Evolutionary conservation across 2,888 invertebrate genomes (phyloP).

Genomic region (Acrocyrtus sp.): DNA sequence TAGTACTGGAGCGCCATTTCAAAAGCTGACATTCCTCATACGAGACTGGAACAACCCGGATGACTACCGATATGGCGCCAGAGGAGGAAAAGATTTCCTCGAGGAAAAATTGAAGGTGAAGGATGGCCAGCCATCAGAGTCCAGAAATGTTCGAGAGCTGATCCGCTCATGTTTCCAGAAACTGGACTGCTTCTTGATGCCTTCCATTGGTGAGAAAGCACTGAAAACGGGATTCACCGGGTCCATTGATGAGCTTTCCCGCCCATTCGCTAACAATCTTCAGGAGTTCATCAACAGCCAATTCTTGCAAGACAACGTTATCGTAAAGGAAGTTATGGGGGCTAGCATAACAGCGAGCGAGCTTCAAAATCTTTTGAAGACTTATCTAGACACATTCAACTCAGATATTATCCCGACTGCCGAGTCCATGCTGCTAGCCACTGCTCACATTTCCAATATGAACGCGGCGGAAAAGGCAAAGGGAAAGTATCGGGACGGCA

Average conservation of each 20-base stretch:
- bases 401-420: slow-evolving; percentile 30
- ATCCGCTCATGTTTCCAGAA: slow-evolving; percentile 94
- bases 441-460: not conserved
- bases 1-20: slow-evolving; percentile 87
- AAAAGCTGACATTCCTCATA: slow-evolving; percentile 88
- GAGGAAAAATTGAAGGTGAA: slow-evolving; percentile 78
- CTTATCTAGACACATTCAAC: slow-evolving; percentile 38
- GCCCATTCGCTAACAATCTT: slow-evolving; percentile 19
- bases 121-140: slow-evolving; percentile 92
- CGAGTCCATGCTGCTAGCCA: slow-evolving; percentile 10
- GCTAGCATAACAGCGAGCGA: slow-evolving; percentile 17
- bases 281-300: slow-evolving; percentile 24
- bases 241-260: slow-evolving; percentile 15
- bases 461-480: slow-evolving; percentile 1
- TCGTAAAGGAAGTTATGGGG: slow-evolving; percentile 32
- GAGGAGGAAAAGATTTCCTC: slow-evolving; percentile 88
- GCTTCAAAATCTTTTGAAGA: slow-evolving; percentile 8
- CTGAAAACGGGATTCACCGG: slow-evolving; percentile 21
- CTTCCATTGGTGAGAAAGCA: slow-evolving; percentile 83
- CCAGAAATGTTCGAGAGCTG: slow-evolving; percentile 90
- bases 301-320: slow-evolving; percentile 11
- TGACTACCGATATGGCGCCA: slow-evolving; percentile 84
- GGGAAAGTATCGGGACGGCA: slow-evolving; percentile 2
- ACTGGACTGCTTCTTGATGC: slow-evolving; percentile 96
- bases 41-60: slow-evolving; percentile 98